phyloP scores from a whole-genome alignment of 2,888 invertebrate genomes.

The Lepidocyrtinus sp. region DNA sequence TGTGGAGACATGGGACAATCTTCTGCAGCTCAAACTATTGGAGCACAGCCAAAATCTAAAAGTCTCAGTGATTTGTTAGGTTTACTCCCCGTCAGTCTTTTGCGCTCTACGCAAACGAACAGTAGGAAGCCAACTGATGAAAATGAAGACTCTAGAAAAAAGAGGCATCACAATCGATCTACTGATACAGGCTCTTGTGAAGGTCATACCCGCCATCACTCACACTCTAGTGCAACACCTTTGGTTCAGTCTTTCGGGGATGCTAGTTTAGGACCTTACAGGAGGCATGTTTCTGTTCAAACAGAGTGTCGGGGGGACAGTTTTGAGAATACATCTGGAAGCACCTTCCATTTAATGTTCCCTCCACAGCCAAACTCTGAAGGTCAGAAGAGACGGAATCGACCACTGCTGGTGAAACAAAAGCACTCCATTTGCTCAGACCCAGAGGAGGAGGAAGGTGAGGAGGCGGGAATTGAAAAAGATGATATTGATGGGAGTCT shows the following conservation, averaged over 20 bases:
- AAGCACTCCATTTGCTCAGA: constrained; percentile 85
- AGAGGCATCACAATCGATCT: constrained; percentile 22
- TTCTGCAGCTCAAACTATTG: constrained; percentile 44
- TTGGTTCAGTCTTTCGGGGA: constrained; percentile 47
- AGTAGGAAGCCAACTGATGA: not conserved
- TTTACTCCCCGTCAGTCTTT: constrained; percentile 75
- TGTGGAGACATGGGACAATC: constrained; percentile 46
- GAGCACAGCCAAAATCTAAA: constrained; percentile 80
- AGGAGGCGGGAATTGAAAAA: constrained; percentile 70
- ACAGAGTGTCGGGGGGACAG: constrained; percentile 57
- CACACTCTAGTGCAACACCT: constrained; percentile 3
- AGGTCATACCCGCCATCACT: not conserved
- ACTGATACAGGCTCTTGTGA: constrained; percentile 27
- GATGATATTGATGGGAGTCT: constrained; percentile 70
- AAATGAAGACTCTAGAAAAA: constrained; percentile 28
- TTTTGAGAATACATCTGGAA: constrained; percentile 64
- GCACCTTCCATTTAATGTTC: constrained; percentile 38
- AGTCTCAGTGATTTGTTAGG: constrained; percentile 85
- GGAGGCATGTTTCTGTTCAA: constrained; percentile 62
- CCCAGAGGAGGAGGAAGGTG: constrained; percentile 70
- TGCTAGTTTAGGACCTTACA: constrained; percentile 13
- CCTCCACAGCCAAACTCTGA: constrained; percentile 31
- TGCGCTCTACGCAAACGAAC: constrained; percentile 74
- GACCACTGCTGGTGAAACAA: constrained; percentile 86
- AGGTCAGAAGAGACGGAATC: constrained; percentile 22